Evolutionary conservation across 23 tunicate species (phyloP), one percentile per base, ranked within the genome.

Genomic region (Trididemnum clinides): DNA sequence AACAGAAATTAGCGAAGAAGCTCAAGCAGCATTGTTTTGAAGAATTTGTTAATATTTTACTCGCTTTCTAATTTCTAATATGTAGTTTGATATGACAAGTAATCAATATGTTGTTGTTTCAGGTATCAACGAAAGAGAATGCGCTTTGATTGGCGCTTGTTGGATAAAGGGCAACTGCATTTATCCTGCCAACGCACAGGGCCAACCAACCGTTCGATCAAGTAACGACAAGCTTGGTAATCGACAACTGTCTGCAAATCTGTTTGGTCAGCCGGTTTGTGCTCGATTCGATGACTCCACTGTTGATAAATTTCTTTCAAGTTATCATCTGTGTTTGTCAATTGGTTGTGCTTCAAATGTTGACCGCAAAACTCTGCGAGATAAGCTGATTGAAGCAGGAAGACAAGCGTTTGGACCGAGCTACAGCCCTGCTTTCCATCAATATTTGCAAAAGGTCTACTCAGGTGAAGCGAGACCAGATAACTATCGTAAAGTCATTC

Each of bases 111-210:
- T 44, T 44, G 22, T 10, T 31, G 30, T 66, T 66, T 29, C 37
- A 94, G 98, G 78, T 0, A 94, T 94, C 72, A 82, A 71, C 31
- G 75, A 51, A 50, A 71, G 54, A 12, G 94, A 85, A 33, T 94
- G 98, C 81, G 37, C 64, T 50, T 82, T 94, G 33, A 89, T 94
- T 27, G 94, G 87, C 44, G 94, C 90, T 0, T 94, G 98, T 34
- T 94, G 98, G 98, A 82, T 59, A 33, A n/a, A n/a, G n/a, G 64
- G 28, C 1, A 79, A 64, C 2, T 93, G 98, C 62, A 64, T 80
- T 26, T 84, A 88, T 72, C 98, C 98, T 6, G 71, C 81, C 23
- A 28, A 65, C 33, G 72, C 59, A 2, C 36, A 31, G 4, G 71
- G 78, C 19, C 36, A 74, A 29, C 64, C 80, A 0, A 71, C 78